Percentiles rank a stretch among this genome's conserved stretches.
These are phyloP conservation scores for Theristus sp. DNA, from an alignment of 2,888 invertebrate species.

Conservation along the genomic window DNA sequence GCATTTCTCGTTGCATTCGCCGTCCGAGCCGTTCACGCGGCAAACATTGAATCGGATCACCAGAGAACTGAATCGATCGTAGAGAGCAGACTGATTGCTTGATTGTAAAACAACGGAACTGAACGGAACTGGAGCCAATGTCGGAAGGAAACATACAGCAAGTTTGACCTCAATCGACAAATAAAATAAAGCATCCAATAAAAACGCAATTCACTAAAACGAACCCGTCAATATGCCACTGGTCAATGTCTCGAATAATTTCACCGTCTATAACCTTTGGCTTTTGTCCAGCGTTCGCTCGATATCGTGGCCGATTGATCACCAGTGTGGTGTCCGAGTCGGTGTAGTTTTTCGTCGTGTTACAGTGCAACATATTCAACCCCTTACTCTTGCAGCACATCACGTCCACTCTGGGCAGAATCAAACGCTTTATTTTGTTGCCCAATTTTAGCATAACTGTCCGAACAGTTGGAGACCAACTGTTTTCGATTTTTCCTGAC, in stretches of 20 bases:
- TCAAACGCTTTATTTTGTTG: background rate
- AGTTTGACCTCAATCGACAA: too few relatives aligned
- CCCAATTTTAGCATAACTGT: too few relatives aligned
- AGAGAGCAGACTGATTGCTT: too few relatives aligned
- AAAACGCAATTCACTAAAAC: too few relatives aligned
- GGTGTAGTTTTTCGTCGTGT: conserved; percentile 2
- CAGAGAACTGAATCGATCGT: background rate
- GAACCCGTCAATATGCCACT: conserved; percentile 1
- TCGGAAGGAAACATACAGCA: too few relatives aligned
- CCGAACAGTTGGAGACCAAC: too few relatives aligned
- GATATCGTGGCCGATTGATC: background rate
- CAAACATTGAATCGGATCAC: conserved; percentile 1
- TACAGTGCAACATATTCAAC: background rate
- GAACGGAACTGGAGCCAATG: too few relatives aligned
- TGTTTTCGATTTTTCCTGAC: too few relatives aligned
- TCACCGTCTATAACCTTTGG: conserved; percentile 1
- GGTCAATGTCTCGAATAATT: conserved; percentile 4
- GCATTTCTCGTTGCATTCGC: conserved; percentile 1
- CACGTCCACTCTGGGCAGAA: background rate
- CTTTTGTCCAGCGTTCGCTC: background rate
- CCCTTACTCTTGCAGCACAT: conserved; percentile 10
- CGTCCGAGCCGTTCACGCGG: background rate
- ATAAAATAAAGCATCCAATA: too few relatives aligned
- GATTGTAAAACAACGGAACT: too few relatives aligned
- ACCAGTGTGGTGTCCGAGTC: background rate